Base-by-base conservation (phyloP, 2,797 vertebrate genomes). In the Enteromius fasciolatus region DNA sequence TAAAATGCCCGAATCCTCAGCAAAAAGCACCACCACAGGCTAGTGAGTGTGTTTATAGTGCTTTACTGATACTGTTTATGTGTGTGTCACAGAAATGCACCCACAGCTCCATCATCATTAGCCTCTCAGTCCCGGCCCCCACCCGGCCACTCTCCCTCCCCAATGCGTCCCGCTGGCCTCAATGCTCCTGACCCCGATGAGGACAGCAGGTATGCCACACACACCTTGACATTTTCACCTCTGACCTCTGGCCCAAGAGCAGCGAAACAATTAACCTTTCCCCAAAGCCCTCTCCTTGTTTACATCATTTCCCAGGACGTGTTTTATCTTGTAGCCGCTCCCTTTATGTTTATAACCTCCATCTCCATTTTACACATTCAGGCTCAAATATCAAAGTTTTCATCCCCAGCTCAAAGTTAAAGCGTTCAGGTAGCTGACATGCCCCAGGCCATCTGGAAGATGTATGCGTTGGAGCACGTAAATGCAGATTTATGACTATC, bases 141-240 rank as follows among this genome's bases (percentile, higher is more conserved):
- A 9, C 25, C 41, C 17, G 41, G 50, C 1, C 0, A 67, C 14
- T 20, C 5, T 15, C 28, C 87, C 20, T 66, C 83, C 52, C 5
- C 41, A 41, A 11, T 79, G 20, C 85, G 86, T 1, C 61, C 4
- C 23, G 46, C 78, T 82, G 88, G 84, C 77, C 83, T 70, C 0
- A 0, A 6, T 14, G 78, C 59, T 66, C 83, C 76, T 28, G 67
- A 90, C 1, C 83, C 41, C 28, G 86, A 57, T 61, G 89, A 91
- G 3, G 91, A 92, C 68, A 92, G 39, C 78, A 90, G 95, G 94
- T 94, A 84, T 87, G 93, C 92, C 87, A 52, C 36, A 61, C 69
- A 39, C 69, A 84, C 59, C 59, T 77, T 74, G 44, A 57, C 67
- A 57, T 46, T 17, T 61, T 77, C 36, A 86, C 75, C 44, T 31